These are phyloP conservation scores for Actenoides lindsayi DNA, from an alignment of 2,113 vertebrate genomes.

Conservation along the genomic window DNA sequence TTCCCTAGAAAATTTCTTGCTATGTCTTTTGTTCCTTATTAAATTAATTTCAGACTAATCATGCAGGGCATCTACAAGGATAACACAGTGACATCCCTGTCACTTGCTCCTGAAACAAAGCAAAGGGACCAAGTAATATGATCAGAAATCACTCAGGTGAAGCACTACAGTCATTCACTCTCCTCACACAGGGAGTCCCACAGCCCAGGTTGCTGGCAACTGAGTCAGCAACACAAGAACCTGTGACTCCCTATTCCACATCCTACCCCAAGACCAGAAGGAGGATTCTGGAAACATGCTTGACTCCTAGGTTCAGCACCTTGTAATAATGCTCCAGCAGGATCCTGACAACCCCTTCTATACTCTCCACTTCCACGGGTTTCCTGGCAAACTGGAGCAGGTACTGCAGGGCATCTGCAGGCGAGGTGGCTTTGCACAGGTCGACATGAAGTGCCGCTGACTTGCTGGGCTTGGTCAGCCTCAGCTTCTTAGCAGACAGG, in stretches of 20 bases:
- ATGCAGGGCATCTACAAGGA: accelerated
- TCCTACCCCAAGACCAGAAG: neutral
- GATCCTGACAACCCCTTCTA: conserved; percentile 93
- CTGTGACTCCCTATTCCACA: neutral
- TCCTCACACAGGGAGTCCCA: neutral
- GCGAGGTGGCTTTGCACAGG: conserved; percentile 90
- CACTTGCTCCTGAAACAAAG: neutral
- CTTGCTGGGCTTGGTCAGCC: conserved; percentile 95
- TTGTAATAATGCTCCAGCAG: conserved; percentile 97
- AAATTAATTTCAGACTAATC: neutral
- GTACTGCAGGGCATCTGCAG: conserved; percentile 93
- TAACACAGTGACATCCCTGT: neutral
- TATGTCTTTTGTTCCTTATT: neutral
- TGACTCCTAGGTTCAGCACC: conserved; percentile 64
- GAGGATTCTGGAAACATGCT: accelerated
- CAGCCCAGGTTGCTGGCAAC: neutral
- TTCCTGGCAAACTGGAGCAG: conserved; percentile 93
- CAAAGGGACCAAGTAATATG: neutral
- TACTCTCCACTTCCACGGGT: conserved; percentile 93
- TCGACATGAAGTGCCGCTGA: conserved; percentile 94
- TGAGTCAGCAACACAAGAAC: neutral
- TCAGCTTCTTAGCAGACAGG: conserved; percentile 86
- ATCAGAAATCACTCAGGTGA: neutral
- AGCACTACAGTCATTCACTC: neutral
- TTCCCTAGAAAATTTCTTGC: neutral